These are phyloP conservation scores for Telmatochromis sp. DNA, from an alignment of 2,113 vertebrate species.

Conservation along the genomic window DNA sequence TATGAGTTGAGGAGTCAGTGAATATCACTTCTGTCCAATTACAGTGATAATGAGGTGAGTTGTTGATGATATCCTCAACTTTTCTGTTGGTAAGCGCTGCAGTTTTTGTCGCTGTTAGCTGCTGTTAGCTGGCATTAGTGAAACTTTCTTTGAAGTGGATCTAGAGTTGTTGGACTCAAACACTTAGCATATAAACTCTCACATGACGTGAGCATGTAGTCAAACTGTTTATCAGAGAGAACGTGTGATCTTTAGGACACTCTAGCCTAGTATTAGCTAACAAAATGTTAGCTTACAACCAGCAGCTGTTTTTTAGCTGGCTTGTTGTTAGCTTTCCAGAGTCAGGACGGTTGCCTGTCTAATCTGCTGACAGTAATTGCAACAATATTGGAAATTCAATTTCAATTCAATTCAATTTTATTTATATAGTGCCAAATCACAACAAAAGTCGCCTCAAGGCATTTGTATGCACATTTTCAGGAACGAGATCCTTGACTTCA, in stretches of 20 bases:
- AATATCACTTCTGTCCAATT: neutral
- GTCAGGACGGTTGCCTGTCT: neutral
- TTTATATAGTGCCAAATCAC: too few species aligned
- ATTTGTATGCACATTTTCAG: neutral
- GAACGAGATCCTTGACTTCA: neutral
- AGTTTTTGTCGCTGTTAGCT: neutral
- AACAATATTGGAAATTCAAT: neutral
- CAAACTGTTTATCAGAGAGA: neutral
- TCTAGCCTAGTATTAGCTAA: neutral
- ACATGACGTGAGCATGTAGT: neutral
- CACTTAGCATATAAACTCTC: neutral
- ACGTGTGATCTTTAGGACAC: neutral
- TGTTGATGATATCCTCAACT: neutral
- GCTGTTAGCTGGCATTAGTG: neutral
- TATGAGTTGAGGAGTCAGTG: neutral
- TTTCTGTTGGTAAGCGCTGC: neutral
- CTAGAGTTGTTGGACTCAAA: neutral
- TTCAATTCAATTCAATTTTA: too few species aligned
- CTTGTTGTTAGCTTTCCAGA: neutral
- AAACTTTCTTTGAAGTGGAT: neutral
- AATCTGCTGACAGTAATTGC: neutral
- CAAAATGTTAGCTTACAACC: neutral
- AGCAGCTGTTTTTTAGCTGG: neutral
- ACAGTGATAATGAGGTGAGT: neutral
- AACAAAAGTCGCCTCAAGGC: too few species aligned